Conservation (phyloP, 2,888 invertebrate genomes). For the Stratiomys singularior region DNA sequence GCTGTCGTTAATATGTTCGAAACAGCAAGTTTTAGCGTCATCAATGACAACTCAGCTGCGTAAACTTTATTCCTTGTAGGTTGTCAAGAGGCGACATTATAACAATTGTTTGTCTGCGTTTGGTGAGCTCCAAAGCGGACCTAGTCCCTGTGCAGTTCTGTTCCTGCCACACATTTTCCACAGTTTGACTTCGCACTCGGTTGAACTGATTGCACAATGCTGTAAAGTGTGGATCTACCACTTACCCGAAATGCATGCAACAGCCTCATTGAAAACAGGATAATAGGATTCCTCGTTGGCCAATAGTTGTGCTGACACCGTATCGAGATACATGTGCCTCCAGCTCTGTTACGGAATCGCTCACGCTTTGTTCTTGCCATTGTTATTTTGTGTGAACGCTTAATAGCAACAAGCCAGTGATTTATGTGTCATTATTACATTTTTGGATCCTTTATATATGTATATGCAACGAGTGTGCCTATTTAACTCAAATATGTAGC, state of each 20-base stretch:
- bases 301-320: constrained; percentile 17
- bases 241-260: constrained; percentile 29
- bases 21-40: neutral
- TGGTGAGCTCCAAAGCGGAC: neutral
- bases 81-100: neutral
- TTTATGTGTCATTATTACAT: constrained; percentile 53
- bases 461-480: constrained; percentile 43
- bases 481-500: constrained; percentile 8
- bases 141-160: neutral
- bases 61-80: constrained; percentile 32
- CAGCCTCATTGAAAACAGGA: constrained; percentile 31
- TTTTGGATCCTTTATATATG: constrained; percentile 51
- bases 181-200: constrained; percentile 29
- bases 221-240: constrained; percentile 36
- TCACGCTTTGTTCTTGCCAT: constrained; percentile 15
- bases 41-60: constrained; percentile 26
- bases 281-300: constrained; percentile 21
- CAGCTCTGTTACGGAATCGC: neutral
- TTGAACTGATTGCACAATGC: constrained; percentile 40
- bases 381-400: constrained; percentile 37
- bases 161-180: constrained; percentile 16
- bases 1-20: neutral
- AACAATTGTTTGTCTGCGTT: neutral
- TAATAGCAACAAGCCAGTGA: constrained; percentile 50
- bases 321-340: constrained; percentile 7